Base-by-base conservation (phyloP, 92 coral and sea anemone genomes). In the Actinernus sp. region DNA sequence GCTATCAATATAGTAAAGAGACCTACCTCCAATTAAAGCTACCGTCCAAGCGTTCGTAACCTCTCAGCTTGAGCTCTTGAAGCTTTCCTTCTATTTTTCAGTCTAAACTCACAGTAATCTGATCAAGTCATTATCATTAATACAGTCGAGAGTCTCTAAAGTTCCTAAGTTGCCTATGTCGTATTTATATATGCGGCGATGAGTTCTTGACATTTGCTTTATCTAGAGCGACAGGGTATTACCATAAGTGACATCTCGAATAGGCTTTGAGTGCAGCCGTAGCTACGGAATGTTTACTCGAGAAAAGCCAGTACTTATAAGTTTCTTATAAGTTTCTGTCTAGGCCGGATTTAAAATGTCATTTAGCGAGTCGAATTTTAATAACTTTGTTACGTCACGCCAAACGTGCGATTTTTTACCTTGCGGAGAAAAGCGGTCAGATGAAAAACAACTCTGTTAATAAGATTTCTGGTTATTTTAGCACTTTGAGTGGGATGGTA, bases 101-200 rank as follows among this genome's bases (percentile, higher is more conserved):
- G 27, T n/a, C 49, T 9, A 33, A 8, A 26, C 32, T 9, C 30
- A 26, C 55, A 14, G 32, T 51, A 26, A 25, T 7, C 26, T 26
- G 58, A 18, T 36, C 41, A 27, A 29, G 48, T 63, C 31, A 63
- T 44, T 27, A 24, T 21, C 24, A 24, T 63, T 65, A 32, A 36
- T 21, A 14, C 31, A 55, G 26, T 4, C 44, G 21, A 65, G 31
- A 23, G 46, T 63, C 48, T 44, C 38, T 44, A n/a, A n/a, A n/a
- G n/a, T n/a, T n/a, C n/a, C n/a, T 65, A 65, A 65, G 59, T 48
- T 59, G 58, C 72, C 50, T 46, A 65, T 16, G 4, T 31, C 58
- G 72, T 49, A 58, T 65, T n/a, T 13, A 16, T n/a, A n/a, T n/a
- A n/a, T n/a, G 14, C 49, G 29, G 4, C 41, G 50, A 48, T 65